phyloP scores from a whole-genome alignment of 1,140 invertebrate genomes.

The Manduca sexta region DNA sequence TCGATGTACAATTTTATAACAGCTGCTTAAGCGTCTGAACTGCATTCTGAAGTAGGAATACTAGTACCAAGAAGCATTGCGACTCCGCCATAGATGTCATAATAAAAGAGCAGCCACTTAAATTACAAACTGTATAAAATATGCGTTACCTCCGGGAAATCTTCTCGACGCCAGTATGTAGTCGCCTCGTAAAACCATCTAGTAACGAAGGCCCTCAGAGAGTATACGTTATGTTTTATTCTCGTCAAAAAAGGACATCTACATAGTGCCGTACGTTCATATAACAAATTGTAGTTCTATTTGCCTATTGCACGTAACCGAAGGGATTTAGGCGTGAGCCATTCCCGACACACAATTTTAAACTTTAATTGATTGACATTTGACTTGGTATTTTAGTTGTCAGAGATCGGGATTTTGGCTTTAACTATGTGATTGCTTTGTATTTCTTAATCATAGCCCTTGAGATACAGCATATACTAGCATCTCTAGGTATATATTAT shows the following conservation, averaged over 20 bases:
- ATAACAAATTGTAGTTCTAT: slow-evolving; percentile 4
- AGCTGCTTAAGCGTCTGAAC: too few relatives aligned
- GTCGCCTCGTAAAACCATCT: slow-evolving; percentile 51
- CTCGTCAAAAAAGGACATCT: slow-evolving; percentile 28
- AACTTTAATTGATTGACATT: too few relatives aligned
- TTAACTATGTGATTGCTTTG: too few relatives aligned
- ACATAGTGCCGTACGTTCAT: slow-evolving; percentile 7
- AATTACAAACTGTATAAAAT: slow-evolving; percentile 55
- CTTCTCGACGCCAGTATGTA: slow-evolving; percentile 39
- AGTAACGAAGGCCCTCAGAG: slow-evolving; percentile 40
- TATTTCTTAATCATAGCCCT: too few relatives aligned
- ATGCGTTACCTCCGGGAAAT: slow-evolving; percentile 56
- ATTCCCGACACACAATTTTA: not conserved
- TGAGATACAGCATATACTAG: too few relatives aligned
- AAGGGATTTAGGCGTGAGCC: not conserved
- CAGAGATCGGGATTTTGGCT: too few relatives aligned
- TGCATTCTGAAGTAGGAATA: too few relatives aligned
- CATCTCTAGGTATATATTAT: too few relatives aligned
- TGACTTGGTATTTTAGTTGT: too few relatives aligned
- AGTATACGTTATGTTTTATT: slow-evolving; percentile 37
- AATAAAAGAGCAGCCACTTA: slow-evolving; percentile 48
- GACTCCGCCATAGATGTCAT: slow-evolving; percentile 25
- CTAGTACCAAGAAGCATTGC: too few relatives aligned
- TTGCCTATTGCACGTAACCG: not conserved
- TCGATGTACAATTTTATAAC: too few relatives aligned